Evolutionary conservation across 2,797 vertebrate species (phyloP).

Genomic region (Acanthopagrus latus): DNA sequence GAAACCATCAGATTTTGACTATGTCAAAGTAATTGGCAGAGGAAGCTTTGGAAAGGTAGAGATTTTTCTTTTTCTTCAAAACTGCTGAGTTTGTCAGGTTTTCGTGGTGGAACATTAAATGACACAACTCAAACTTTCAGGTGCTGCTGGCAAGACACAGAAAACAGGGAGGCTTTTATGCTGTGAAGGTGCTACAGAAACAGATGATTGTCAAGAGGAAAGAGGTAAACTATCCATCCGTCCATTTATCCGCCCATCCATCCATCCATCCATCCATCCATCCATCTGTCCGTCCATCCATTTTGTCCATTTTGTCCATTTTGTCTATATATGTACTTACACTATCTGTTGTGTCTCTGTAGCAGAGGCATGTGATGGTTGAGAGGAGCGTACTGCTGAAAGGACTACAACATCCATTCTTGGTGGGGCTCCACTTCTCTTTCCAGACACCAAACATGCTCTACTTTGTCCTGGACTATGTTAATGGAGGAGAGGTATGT

Average conservation of each 20-base stretch:
- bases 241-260: background rate
- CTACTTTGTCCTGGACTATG: slow-evolving; percentile 87
- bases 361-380: slow-evolving; percentile 87
- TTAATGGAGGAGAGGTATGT: slow-evolving; percentile 87
- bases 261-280: background rate
- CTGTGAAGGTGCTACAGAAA: slow-evolving; percentile 86
- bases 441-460: slow-evolving; percentile 86
- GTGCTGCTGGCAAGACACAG: slow-evolving; percentile 85
- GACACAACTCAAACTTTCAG: slow-evolving; percentile 56
- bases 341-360: slow-evolving; percentile 33
- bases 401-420: slow-evolving; percentile 86
- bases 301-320: background rate
- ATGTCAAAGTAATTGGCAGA: slow-evolving; percentile 86
- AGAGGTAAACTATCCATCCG: slow-evolving; percentile 68
- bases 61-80: background rate
- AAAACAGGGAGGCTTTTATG: slow-evolving; percentile 80
- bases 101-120: background rate
- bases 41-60: slow-evolving; percentile 88
- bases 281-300: no score
- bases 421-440: slow-evolving; percentile 87
- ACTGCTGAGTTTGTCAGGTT: background rate
- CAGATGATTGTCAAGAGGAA: slow-evolving; percentile 83
- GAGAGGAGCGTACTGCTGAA: slow-evolving; percentile 87
- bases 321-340: no score
- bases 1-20: slow-evolving; percentile 86